phyloP scores from a whole-genome alignment of 2,888 invertebrate species.

The Odontocolon sp. region DNA sequence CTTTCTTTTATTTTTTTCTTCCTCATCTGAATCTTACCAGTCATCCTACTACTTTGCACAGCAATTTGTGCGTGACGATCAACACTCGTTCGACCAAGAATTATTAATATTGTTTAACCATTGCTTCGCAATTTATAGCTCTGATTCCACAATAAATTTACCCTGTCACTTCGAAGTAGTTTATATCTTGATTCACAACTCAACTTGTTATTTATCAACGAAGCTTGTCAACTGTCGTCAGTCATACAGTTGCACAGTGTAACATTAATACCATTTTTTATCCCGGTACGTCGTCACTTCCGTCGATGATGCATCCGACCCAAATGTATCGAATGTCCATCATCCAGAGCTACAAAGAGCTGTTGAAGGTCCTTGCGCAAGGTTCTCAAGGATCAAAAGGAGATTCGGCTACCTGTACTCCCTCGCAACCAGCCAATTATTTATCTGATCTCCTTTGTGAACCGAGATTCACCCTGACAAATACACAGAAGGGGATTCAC shows the following conservation, averaged over 20 bases:
- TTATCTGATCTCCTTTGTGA: constrained; percentile 78
- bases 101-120: constrained; percentile 41
- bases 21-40: constrained; percentile 24
- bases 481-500: constrained; percentile 70
- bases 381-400: constrained; percentile 75
- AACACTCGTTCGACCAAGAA: constrained; percentile 28
- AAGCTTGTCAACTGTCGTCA: constrained; percentile 40
- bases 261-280: constrained; percentile 57
- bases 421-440: constrained; percentile 79
- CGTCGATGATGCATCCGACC: constrained; percentile 61
- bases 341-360: constrained; percentile 45
- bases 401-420: constrained; percentile 75
- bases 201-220: too few relatives aligned
- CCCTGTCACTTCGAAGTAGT: not conserved
- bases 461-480: constrained; percentile 28
- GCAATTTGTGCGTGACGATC: constrained; percentile 52
- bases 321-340: constrained; percentile 77
- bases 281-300: constrained; percentile 33
- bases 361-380: constrained; percentile 71
- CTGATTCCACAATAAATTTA: not conserved
- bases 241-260: constrained; percentile 45
- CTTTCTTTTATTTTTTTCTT: constrained; percentile 40
- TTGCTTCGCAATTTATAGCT: not conserved
- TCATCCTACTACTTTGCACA: constrained; percentile 50
- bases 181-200: too few relatives aligned